A percentile compares a stretch with the other conserved stretches of the same genome.
phyloP scores from a whole-genome alignment of 92 coral and sea anemone genomes.

The Anthopleura xanthogrammica region DNA sequence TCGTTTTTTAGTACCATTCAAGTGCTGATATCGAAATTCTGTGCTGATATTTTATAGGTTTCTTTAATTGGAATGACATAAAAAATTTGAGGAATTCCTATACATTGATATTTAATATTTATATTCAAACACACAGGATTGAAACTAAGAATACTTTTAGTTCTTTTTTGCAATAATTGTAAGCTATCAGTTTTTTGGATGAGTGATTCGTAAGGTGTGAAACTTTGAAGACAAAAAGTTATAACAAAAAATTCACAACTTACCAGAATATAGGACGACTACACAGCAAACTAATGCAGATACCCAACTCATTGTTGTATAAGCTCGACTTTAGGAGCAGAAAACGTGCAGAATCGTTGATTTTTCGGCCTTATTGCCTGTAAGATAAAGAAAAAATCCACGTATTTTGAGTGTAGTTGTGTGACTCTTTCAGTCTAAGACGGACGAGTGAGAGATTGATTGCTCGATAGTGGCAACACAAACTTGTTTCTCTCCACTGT shows the following conservation, averaged over 20 bases:
- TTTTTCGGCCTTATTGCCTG: constrained; percentile 5
- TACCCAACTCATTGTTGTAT: background rate
- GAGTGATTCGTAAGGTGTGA: background rate
- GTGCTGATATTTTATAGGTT: background rate
- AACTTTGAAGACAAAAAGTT: background rate
- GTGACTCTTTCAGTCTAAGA: constrained; percentile 17
- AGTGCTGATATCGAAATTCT: background rate
- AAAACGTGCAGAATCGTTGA: background rate
- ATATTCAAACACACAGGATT: background rate
- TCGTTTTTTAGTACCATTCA: background rate
- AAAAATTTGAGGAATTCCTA: background rate
- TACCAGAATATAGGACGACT: background rate
- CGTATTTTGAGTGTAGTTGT: constrained; percentile 3
- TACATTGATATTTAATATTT: background rate
- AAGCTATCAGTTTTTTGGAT: too few relatives aligned
- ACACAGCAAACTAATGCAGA: background rate
- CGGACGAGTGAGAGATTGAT: constrained; percentile 3
- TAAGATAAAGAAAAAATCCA: constrained; percentile 2
- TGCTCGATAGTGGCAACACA: background rate
- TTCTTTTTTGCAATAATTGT: too few relatives aligned
- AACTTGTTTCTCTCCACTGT: constrained; percentile 4
- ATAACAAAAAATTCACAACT: background rate
- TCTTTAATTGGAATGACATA: background rate
- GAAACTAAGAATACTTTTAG: background rate
- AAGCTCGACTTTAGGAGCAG: background rate